Evolutionary conservation across 2,113 vertebrate genomes (phyloP), one percentile per base, ranked within the genome.

Genomic region (Prolemur simus): DNA sequence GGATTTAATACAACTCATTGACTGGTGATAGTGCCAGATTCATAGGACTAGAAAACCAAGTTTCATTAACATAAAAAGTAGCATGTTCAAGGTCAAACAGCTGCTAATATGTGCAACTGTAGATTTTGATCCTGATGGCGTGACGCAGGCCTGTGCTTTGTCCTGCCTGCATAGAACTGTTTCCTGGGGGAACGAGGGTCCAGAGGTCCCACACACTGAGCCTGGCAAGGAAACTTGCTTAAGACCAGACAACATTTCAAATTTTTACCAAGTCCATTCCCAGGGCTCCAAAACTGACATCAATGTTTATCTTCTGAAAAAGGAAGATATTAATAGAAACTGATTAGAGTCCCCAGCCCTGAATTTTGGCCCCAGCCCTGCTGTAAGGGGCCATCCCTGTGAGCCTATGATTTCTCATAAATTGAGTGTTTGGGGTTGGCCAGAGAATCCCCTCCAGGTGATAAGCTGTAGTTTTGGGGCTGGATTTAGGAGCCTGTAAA

Each of bases 141-240:
- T 10, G 20, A 34, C 37, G 68, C 4, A 25, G 77, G 58, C 14
- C 64, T 10, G 27, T 8, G 20, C 49, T 74, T n/a, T 13, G 5
- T 23, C 6, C 8, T 2, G 0, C 17, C 42, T 18, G 18, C 21
- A 25, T 29, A 47, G n/a, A 58, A 23, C 14, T 17, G 21, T 52
- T 45, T 34, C 10, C 17, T 15, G 3, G 18, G 23, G 34, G 5
- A 8, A 14, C 0, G 0, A 18, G 20, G 15, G 27, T 2, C 2
- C 25, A 34, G 39, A 54, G 37, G 13, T 32, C 2, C 56, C 20
- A 29, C 45, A n/a, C 0, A 23, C 87, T 68, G 27, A 76, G 21
- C 23, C 74, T 8, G 15, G 47, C 29, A 27, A 76, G 42, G 20
- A 90, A 76, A 34, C 20, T 52, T 60, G 54, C 45, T 87, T 27